Conservation (phyloP, 2,797 vertebrate species). For the Carapus acus region DNA sequence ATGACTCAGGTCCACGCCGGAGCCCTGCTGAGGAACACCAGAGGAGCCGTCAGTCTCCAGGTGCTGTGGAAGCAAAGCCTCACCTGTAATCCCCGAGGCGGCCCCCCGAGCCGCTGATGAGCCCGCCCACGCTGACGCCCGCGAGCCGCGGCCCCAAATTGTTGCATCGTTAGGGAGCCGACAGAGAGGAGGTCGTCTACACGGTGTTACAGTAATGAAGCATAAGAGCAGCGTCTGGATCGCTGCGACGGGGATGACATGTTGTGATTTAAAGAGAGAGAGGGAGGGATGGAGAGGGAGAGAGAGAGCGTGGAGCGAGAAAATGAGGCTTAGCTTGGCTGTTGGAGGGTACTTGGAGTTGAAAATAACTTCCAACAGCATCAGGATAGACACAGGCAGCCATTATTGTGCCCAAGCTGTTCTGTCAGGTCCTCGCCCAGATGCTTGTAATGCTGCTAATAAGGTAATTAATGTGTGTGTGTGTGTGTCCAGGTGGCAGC, state of each 20-base stretch:
- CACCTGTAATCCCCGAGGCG: conserved; percentile 17
- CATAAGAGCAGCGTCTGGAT: conserved; percentile 5
- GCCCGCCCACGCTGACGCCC: too few species aligned
- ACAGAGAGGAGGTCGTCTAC: not conserved
- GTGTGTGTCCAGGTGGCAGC: conserved; percentile 48
- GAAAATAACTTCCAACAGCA: not conserved
- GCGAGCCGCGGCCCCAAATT: conserved; percentile 15
- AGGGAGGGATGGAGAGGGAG: too few species aligned
- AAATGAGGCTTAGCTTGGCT: not conserved
- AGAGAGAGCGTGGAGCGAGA: not conserved
- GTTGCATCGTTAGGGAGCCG: not conserved
- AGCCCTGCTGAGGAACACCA: conserved; percentile 76
- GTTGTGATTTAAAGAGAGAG: too few species aligned
- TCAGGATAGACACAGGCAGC: not conserved
- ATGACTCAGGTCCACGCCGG: conserved; percentile 83
- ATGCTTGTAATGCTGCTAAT: not conserved
- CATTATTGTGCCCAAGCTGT: not conserved
- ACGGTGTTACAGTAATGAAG: conserved; percentile 9
- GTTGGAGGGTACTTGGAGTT: conserved; percentile 3
- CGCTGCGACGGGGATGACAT: conserved; percentile 1
- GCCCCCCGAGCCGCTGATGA: too few species aligned
- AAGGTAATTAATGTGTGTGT: not conserved
- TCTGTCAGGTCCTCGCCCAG: not conserved
- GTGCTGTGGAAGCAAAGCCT: conserved; percentile 55
- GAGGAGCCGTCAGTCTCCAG: conserved; percentile 80